Evolutionary conservation across 2,888 invertebrate genomes (phyloP).

Genomic region (Leptogaster cylindrica): DNA sequence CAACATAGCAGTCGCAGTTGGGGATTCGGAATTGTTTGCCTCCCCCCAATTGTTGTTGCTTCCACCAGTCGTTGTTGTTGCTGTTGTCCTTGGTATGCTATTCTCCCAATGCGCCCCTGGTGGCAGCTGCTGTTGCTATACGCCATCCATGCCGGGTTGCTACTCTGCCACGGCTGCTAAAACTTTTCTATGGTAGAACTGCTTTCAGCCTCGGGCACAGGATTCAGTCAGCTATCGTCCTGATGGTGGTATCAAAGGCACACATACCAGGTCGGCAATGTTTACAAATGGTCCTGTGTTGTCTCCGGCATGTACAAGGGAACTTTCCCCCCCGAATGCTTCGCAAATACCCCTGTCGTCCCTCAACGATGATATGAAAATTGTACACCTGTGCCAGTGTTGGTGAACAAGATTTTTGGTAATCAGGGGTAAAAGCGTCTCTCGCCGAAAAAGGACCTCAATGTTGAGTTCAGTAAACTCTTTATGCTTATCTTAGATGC

Average conservation of each 20-base stretch:
- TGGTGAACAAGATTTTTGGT: constrained; percentile 18
- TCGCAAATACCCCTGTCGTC: neutral
- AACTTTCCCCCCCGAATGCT: neutral
- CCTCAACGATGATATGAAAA: neutral
- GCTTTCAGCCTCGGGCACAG: neutral
- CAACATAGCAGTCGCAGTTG: constrained; percentile 18
- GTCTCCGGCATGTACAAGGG: neutral
- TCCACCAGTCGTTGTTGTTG: constrained; percentile 4
- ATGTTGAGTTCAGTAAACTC: constrained; percentile 31
- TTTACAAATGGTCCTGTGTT: constrained; percentile 25
- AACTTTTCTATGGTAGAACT: constrained; percentile 23
- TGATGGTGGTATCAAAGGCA: constrained; percentile 19
- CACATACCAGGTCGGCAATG: constrained; percentile 14
- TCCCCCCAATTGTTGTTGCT: constrained; percentile 27
- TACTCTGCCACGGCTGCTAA: constrained; percentile 20
- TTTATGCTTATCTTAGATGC: constrained; percentile 27
- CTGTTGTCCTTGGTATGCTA: constrained; percentile 9
- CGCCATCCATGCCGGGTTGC: constrained; percentile 6
- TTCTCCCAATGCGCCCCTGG: constrained; percentile 8
- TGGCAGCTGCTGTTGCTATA: constrained; percentile 37
- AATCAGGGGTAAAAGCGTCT: constrained; percentile 23
- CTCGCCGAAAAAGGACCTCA: constrained; percentile 1
- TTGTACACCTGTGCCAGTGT: neutral
- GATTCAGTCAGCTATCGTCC: neutral
- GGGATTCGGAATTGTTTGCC: neutral